Percentiles rank a stretch among this genome's conserved stretches.
Evolutionary conservation across 1,140 invertebrate genomes (phyloP).

Genomic region (Drosophila pachea): DNA sequence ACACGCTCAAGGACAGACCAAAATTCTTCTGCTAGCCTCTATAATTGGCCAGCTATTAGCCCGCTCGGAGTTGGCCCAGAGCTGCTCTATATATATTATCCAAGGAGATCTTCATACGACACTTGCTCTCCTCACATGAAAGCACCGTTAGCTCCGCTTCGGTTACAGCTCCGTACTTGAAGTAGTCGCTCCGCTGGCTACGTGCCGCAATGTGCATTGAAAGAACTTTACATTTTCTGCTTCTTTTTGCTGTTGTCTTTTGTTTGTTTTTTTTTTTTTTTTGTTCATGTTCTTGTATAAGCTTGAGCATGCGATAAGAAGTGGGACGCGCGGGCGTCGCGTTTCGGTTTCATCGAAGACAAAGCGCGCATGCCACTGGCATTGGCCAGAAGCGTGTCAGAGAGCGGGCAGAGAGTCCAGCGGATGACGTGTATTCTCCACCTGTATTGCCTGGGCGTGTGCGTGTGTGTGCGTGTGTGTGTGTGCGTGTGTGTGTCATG

Average conservation of each 20-base stretch:
- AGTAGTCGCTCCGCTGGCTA: conserved; percentile 5
- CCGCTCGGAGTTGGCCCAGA: conserved; percentile 9
- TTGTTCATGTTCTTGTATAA: conserved; percentile 13
- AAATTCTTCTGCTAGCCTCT: conserved; percentile 6
- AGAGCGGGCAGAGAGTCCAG: not conserved
- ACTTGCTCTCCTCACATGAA: conserved; percentile 23
- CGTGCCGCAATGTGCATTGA: conserved; percentile 29
- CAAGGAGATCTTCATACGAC: not conserved
- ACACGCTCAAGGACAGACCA: conserved; percentile 39
- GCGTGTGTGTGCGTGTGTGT: not conserved
- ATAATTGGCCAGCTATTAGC: conserved; percentile 11
- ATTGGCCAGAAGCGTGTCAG: conserved; percentile 69
- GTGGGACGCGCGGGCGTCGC: conserved; percentile 49
- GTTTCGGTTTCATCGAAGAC: conserved; percentile 28
- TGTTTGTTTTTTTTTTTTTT: conserved; percentile 16
- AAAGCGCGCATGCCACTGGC: conserved; percentile 47
- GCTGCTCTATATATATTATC: too few relatives aligned
- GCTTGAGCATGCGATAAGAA: conserved; percentile 47
- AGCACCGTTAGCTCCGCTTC: conserved; percentile 23
- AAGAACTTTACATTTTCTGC: not conserved
- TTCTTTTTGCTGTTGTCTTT: conserved; percentile 4
- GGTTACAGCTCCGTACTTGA: conserved; percentile 22
- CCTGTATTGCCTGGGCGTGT: conserved; percentile 16
- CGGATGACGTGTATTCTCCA: conserved; percentile 19
- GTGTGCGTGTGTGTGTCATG: conserved; percentile 36